Base-by-base conservation (phyloP, 2,797 vertebrate genomes). In the Streptopelia turtur region DNA sequence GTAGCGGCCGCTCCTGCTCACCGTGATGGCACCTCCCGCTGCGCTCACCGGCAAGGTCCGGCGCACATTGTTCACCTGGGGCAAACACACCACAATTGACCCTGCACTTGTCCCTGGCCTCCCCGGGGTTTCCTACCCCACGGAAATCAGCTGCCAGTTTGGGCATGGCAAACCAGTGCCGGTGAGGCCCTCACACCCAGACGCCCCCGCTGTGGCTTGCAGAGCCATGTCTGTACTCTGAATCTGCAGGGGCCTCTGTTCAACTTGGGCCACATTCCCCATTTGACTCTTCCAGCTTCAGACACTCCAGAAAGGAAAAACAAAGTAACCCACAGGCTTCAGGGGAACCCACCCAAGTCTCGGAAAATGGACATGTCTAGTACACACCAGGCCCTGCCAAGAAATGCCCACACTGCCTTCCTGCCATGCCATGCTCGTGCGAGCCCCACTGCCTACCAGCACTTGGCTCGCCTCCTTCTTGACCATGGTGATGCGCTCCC, bases 41-140 rank as follows among this genome's bases (percentile, higher is more conserved):
- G 98, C 89, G 5, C 47, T 97, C 71, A 98, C 96, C 1, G 99
- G 98, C 69, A 99, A 97, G 33, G 95, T 98, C 59, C n/a, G 98
- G 97, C 98, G 98, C 80, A 98, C 79, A 0, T 96, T 95, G 94
- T 99, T 98, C 71, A 99, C 98, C 99, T 99, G 63, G 6, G 59
- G 75, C 72, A 87, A 66, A 81, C 79, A 30, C 24, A 57, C 5
- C 11, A 2, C 79, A 10, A 22, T 89, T 75, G 47, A 39, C 24
- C 63, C n/a, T 1, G 35, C 4, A 1, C 52, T 43, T n/a, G 17
- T 13, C 28, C 43, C 57, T 6, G 3, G 31, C 53, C 20, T 64
- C 33, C 43, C 63, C 2, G 53, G 23, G n/a, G 7, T 28, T 33
- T 24, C 37, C 37, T 14, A 50, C 41, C 50, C 33, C 59, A 6